Evolutionary conservation across 2,113 vertebrate species (phyloP).

Genomic region (Bubo blakistoni): DNA sequence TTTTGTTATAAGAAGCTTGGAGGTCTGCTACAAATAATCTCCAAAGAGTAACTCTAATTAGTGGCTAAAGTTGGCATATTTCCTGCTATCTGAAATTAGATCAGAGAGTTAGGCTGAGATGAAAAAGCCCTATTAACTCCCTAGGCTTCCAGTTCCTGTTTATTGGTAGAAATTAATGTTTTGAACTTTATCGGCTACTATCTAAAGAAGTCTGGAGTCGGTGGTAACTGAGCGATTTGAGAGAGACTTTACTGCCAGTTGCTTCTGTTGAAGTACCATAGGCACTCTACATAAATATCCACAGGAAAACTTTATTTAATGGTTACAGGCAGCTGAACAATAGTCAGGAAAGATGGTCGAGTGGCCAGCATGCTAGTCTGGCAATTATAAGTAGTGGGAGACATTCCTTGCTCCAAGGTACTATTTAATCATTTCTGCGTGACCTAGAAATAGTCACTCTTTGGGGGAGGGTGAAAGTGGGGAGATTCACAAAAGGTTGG

Average conservation of each 20-base stretch:
- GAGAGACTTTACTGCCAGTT: not conserved
- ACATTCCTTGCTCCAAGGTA: not conserved
- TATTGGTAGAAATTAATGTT: slow-evolving; percentile 71
- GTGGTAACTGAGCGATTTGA: slow-evolving; percentile 34
- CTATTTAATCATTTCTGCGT: not conserved
- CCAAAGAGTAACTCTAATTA: slow-evolving; percentile 76
- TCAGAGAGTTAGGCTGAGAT: slow-evolving; percentile 70
- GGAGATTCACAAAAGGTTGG: not conserved
- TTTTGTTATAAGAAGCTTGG: slow-evolving; percentile 69
- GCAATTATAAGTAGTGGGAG: not conserved
- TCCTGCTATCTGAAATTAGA: slow-evolving; percentile 80
- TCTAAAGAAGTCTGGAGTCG: slow-evolving; percentile 66
- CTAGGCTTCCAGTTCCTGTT: slow-evolving; percentile 68
- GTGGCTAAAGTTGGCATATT: slow-evolving; percentile 70
- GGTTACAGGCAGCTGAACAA: not conserved
- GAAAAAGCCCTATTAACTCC: slow-evolving; percentile 73
- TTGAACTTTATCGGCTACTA: slow-evolving; percentile 71
- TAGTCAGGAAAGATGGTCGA: not conserved
- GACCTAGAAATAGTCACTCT: not conserved
- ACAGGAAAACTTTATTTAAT: not conserved
- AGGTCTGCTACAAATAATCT: slow-evolving; percentile 73
- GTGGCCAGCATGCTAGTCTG: not conserved
- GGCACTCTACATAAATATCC: not conserved
- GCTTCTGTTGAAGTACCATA: not conserved
- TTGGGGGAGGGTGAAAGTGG: not conserved